phyloP scores from a whole-genome alignment of 2,113 vertebrate species.

The Mesocricetus auratus region DNA sequence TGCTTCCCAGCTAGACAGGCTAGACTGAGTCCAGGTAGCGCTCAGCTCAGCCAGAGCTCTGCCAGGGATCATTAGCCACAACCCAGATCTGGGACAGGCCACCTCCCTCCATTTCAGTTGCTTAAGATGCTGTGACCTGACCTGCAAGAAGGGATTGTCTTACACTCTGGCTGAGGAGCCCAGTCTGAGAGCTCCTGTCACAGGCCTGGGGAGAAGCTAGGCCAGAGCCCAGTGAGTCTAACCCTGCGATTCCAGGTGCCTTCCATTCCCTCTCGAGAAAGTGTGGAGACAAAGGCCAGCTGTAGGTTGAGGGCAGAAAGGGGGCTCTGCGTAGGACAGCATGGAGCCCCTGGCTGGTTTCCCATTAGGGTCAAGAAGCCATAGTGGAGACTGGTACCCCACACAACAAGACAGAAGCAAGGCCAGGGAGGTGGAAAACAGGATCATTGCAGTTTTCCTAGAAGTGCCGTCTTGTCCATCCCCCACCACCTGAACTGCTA shows the following conservation, averaged over 20 bases:
- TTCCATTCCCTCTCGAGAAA: neutral
- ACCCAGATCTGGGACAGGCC: neutral
- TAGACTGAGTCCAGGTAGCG: neutral
- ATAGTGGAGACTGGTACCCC: neutral
- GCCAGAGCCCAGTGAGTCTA: neutral
- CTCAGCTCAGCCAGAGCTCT: neutral
- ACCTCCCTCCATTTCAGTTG: neutral
- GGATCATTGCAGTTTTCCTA: neutral
- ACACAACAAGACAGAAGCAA: neutral
- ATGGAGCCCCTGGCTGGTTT: neutral
- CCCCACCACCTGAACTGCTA: neutral
- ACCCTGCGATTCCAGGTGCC: neutral
- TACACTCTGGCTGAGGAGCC: neutral
- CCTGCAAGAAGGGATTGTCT: neutral
- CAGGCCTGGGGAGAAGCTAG: neutral
- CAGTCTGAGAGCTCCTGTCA: neutral
- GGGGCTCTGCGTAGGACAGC: neutral
- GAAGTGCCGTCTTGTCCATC: neutral
- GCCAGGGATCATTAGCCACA: neutral
- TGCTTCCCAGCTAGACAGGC: neutral
- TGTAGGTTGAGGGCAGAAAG: neutral
- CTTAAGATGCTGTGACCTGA: neutral
- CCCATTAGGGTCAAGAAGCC: neutral
- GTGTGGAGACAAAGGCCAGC: neutral
- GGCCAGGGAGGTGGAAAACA: neutral